Base-by-base conservation (phyloP, 2,888 invertebrate genomes). In the Clitarchus hookeri region DNA sequence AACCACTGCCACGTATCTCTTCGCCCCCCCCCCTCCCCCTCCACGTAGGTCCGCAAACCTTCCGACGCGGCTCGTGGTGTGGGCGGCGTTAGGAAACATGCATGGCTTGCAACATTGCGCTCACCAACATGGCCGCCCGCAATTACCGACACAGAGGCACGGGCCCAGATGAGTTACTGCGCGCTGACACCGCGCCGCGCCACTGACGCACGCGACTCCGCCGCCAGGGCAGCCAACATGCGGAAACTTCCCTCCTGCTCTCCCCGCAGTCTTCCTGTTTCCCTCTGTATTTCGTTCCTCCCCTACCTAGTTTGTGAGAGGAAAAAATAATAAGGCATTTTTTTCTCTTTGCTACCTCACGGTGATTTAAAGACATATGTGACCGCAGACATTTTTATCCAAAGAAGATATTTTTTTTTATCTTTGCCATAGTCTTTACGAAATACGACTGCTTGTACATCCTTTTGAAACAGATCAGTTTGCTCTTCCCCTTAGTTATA, bases 81-180 rank as follows among this genome's bases (percentile, higher is more conserved):
- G 65, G 65, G 65, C 36, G 65, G 65, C 23, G 65, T 16, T 48
- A 8, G 65, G 65, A 65, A 65, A 65, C 65, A 65, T 65, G 65
- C 65, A 65, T 65, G 65, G 65, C 65, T 65, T 65, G 65, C 65
- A 65, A 65, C 65, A 65, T n/a, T 65, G 65, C 65, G 19, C 65
- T 6, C 48, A 48, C 48, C 48, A 48, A 48, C 48, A 48, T 48
- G 48, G 48, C 48, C 12, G 48, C 65, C 65, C 65, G 65, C 65
- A 65, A 65, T 65, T 65, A 65, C 23, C 65, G 65, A 65, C 65
- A 8, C 65, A 23, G 65, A 65, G 65, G 23, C 1, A 8, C 19
- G 65, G 23, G 23, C 65, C 65, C 65, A 9, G 65, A 65, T 65
- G 65, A 65, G 65, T 65, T 65, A 65, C 12, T 65, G 65, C 53